Conservation (phyloP, 2,113 vertebrate species). For the Perca flavescens region DNA sequence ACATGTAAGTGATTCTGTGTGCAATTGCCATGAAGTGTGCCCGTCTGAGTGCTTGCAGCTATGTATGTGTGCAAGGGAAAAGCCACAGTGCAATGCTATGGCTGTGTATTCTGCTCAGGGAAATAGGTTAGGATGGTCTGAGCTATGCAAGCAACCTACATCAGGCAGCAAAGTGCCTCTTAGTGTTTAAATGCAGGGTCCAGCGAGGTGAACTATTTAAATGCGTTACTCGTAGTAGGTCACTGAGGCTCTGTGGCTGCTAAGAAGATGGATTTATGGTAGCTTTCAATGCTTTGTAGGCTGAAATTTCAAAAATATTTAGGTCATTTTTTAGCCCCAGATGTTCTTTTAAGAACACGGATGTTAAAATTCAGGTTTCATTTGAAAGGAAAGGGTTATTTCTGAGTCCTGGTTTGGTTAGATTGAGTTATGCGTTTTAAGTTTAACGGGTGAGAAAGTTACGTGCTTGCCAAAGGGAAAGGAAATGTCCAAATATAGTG, state of each 20-base stretch:
- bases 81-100: neutral
- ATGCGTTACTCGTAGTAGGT: conserved; percentile 30
- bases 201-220: conserved; percentile 54
- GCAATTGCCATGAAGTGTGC: neutral
- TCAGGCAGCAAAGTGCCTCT: conserved; percentile 57
- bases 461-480: neutral
- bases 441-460: neutral
- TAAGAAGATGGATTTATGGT: conserved; percentile 18
- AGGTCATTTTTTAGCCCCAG: neutral
- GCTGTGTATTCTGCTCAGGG: conserved; percentile 35
- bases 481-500: conserved; percentile 23
- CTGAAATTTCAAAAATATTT: neutral
- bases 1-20: neutral
- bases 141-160: conserved; percentile 45
- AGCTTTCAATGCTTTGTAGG: neutral
- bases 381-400: conserved; percentile 10
- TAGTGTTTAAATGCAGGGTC: conserved; percentile 66
- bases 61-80: conserved; percentile 12
- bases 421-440: neutral
- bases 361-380: conserved; percentile 2
- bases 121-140: conserved; percentile 48
- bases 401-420: conserved; percentile 1
- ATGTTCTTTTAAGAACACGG: neutral
- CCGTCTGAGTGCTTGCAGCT: neutral
- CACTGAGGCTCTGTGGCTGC: conserved; percentile 35